Conservation (phyloP, 2,113 vertebrate species). For the Porphyrio hochstetteri region DNA sequence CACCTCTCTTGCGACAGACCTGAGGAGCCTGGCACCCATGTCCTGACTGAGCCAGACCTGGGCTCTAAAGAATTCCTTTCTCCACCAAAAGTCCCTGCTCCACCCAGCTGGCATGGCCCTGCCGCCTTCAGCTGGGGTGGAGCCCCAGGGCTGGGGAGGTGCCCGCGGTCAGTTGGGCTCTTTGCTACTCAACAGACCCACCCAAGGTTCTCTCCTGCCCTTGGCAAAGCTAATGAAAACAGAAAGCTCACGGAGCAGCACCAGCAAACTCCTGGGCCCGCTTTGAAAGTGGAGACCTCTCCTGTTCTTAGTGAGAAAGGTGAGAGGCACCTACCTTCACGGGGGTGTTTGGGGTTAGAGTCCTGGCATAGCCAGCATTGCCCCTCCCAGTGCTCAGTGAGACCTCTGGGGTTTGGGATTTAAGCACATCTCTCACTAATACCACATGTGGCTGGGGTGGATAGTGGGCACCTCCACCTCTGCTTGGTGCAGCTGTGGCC, state of each 20-base stretch:
- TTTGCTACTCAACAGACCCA: accelerated
- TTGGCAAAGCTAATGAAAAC: not conserved
- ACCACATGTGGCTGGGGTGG: accelerated
- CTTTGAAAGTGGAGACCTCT: not conserved
- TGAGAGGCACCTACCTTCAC: not conserved
- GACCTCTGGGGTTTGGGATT: not conserved
- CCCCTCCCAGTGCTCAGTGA: not conserved
- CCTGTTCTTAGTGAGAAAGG: not conserved
- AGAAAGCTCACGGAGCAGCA: not conserved
- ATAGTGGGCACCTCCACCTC: not conserved
- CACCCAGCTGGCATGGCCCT: not conserved
- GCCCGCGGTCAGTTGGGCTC: accelerated
- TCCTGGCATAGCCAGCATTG: not conserved
- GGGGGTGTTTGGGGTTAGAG: not conserved
- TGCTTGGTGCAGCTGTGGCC: accelerated
- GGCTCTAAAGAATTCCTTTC: not conserved
- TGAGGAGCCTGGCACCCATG: not conserved
- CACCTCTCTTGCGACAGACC: not conserved
- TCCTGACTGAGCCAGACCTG: not conserved
- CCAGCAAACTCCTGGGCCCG: not conserved
- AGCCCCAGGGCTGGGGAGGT: not conserved
- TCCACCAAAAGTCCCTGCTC: not conserved
- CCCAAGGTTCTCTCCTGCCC: not conserved
- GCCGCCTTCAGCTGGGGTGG: accelerated
- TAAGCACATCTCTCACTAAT: not conserved